Evolutionary conservation across 2,797 vertebrate genomes (phyloP).

Genomic region (Pelodytes ibericus): DNA sequence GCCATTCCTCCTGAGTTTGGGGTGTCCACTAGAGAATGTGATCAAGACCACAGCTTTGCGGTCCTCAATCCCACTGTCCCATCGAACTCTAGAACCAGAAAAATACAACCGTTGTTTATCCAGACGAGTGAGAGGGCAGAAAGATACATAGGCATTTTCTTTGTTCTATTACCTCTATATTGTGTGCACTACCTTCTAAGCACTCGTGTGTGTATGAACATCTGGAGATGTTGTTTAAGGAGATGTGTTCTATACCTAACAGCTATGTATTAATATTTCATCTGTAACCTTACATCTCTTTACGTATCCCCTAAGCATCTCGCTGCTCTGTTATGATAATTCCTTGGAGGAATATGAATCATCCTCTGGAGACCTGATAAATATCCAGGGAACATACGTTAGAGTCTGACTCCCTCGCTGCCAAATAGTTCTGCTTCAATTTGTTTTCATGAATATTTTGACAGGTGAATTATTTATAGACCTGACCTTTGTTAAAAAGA

Average conservation of each 20-base stretch:
- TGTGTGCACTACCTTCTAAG: no score
- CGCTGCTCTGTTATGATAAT: slow-evolving; percentile 1
- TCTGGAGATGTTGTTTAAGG: no score
- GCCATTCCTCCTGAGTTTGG: no score
- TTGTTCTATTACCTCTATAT: no score
- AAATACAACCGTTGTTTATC: no score
- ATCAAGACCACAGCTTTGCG: no score
- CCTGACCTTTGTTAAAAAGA: slow-evolving; percentile 13
- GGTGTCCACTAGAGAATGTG: no score
- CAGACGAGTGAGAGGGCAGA: no score
- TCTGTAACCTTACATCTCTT: slow-evolving; percentile 10
- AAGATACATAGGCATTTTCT: no score
- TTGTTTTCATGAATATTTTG: slow-evolving; percentile 38
- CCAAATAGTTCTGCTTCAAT: slow-evolving; percentile 28
- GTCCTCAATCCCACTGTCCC: no score
- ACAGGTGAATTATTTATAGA: slow-evolving; percentile 35
- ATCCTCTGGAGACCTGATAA: slow-evolving; percentile 24
- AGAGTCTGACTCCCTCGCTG: slow-evolving; percentile 1
- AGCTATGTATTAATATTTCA: slow-evolving; percentile 32
- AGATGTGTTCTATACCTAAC: slow-evolving; percentile 3
- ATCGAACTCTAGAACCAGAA: no score
- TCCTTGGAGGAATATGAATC: slow-evolving; percentile 31
- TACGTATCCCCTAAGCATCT: slow-evolving; percentile 14
- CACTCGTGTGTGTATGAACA: no score
- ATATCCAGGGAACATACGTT: slow-evolving; percentile 10